Percentiles rank a stretch among this genome's conserved stretches.
phyloP scores from a whole-genome alignment of 2,888 invertebrate species.

The Dasysyrphus tricinctus region DNA sequence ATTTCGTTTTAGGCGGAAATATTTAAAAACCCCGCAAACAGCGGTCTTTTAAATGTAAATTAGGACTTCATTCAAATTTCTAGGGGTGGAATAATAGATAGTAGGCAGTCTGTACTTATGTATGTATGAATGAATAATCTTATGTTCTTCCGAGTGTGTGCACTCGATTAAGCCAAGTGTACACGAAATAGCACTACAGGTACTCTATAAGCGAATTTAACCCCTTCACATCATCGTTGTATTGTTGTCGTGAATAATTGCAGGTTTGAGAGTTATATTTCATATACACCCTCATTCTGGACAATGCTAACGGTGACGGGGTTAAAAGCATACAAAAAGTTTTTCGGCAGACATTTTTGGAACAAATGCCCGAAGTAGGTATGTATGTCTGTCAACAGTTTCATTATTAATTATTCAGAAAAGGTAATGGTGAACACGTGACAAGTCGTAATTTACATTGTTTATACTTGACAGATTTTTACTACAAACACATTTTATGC shows the following conservation, averaged over 20 bases:
- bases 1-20: conserved; percentile 2
- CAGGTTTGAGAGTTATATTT: conserved; percentile 16
- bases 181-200: conserved; percentile 23
- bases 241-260: conserved; percentile 3
- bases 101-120: not conserved
- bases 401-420: conserved; percentile 61
- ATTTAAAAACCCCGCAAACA: conserved; percentile 24
- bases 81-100: conserved; percentile 1
- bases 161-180: conserved; percentile 56
- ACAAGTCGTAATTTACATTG: conserved; percentile 51
- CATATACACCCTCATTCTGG: not conserved
- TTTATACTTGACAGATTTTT: conserved; percentile 48
- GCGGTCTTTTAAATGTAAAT: conserved; percentile 39
- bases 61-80: conserved; percentile 15
- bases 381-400: conserved; percentile 38
- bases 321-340: conserved; percentile 3
- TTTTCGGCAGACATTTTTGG: conserved; percentile 24
- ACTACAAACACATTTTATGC: conserved; percentile 11
- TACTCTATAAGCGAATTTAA: conserved; percentile 28
- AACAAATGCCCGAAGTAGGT: conserved; percentile 27
- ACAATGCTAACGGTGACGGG: not conserved
- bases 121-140: conserved; percentile 22
- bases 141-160: conserved; percentile 43
- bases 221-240: not conserved
- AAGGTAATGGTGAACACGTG: conserved; percentile 42